Evolutionary conservation across 2,113 vertebrate genomes (phyloP), one percentile per base, ranked within the genome.

Genomic region (Cavia porcellus): DNA sequence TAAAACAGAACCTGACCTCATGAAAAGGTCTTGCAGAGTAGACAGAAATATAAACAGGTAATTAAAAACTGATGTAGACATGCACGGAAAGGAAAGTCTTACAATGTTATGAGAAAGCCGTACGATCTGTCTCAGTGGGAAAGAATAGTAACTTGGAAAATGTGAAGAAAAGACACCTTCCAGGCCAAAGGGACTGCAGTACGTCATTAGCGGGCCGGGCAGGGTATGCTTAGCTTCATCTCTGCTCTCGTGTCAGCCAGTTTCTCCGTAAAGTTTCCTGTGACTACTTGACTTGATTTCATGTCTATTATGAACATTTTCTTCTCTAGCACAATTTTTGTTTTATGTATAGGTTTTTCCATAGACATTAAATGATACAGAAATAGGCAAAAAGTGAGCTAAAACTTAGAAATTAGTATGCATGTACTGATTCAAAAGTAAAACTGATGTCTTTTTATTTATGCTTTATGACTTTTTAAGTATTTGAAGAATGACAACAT

Each of bases 51-150:
- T 55, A 89, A 89, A 80, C n/a, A 89, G n/a, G 80, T 47, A 82
- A 96, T 81, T 94, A 94, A 92, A 96, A 68, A 19, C 10, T 72
- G 9, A 86, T 79, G 20, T 42, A 55, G n/a, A 62, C 7, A 70
- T 84, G 0, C 68, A 81, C 8, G 77, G 50, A 85, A 45, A 87
- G 59, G 79, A 72, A 68, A 17, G 22, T n/a, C 3, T 5, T 89
- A 61, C 84, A 22, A 2, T 64, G 72, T 72, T 57, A 25, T 14
- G 86, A 9, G 35, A 95, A 96, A 55, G 15, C 24, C 8, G 6
- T 9, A 9, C 74, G 3, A 84, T 89, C 68, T 90, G 20, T 87
- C 57, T 90, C 83, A 86, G 9, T 45, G 35, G 45, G 57, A 88
- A 88, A 47, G 8, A 62, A 55, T 11, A 79, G 3, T 42, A 64